Percentiles rank a stretch among this genome's conserved stretches.
These are phyloP conservation scores for Argyra leucocephala DNA, from an alignment of 2,888 invertebrate species.

Conservation along the genomic window DNA sequence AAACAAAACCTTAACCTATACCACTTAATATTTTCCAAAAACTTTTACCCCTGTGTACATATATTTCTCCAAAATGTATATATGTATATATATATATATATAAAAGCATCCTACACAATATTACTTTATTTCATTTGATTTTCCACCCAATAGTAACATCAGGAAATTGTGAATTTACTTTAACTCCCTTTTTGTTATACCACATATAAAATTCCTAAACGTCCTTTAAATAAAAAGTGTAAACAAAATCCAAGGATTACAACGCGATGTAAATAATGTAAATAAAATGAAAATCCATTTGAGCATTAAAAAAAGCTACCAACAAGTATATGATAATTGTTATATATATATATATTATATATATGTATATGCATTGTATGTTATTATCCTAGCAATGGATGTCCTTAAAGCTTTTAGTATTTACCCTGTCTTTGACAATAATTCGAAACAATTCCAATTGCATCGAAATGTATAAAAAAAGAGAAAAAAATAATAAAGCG, in stretches of 20 bases:
- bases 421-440: not conserved
- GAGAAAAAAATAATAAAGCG: not conserved
- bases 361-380: no score
- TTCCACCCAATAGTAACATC: not conserved
- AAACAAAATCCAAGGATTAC: no score
- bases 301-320: no score
- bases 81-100: not conserved
- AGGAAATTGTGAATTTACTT: not conserved
- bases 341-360: no score
- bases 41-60: not conserved
- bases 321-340: no score
- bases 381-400: not conserved
- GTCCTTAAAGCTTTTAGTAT: not conserved
- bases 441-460: not conserved
- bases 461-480: not conserved
- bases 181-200: not conserved
- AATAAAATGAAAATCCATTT: no score
- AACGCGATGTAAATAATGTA: no score
- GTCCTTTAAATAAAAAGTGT: no score
- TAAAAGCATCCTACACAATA: not conserved
- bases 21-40: not conserved
- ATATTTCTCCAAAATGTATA: not conserved
- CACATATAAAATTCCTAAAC: no score
- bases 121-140: not conserved
- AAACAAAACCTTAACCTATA: constrained; percentile 6